These are phyloP conservation scores for Polypedilum pembai DNA, from an alignment of 1,140 invertebrate species.

Conservation along the genomic window DNA sequence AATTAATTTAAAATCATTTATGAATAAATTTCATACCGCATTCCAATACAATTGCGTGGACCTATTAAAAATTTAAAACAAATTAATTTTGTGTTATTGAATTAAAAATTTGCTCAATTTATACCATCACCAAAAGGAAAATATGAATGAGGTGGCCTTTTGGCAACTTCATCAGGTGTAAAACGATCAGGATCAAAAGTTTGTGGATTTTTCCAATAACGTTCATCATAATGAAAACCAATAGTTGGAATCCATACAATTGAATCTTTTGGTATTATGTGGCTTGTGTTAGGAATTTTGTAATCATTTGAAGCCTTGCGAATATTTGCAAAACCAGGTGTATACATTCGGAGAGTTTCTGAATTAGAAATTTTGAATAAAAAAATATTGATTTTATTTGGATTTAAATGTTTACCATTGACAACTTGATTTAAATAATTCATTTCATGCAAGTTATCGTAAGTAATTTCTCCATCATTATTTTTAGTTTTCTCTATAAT, in stretches of 20 bases:
- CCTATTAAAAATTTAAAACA: background rate
- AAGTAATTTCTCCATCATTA: conserved; percentile 41
- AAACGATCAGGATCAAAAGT: conserved; percentile 57
- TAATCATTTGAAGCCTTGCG: conserved; percentile 43
- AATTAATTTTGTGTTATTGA: conserved; percentile 33
- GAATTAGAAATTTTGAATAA: too few relatives aligned
- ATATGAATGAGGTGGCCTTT: conserved; percentile 33
- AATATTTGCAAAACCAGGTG: conserved; percentile 45
- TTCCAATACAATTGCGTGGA: conserved; percentile 34
- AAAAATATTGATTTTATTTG: too few relatives aligned
- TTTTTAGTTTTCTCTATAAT: conserved; percentile 37
- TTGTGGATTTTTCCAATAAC: conserved; percentile 48
- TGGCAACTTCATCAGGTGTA: conserved; percentile 33
- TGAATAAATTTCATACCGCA: background rate
- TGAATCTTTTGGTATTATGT: conserved; percentile 41
- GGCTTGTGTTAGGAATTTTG: conserved; percentile 42
- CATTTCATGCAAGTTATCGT: conserved; percentile 43
- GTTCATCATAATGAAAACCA: conserved; percentile 33
- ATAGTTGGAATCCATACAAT: conserved; percentile 41
- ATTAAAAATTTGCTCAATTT: conserved; percentile 33
- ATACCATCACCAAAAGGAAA: conserved; percentile 46
- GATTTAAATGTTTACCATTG: conserved; percentile 45
- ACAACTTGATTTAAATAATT: conserved; percentile 47
- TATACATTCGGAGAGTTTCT: conserved; percentile 52
- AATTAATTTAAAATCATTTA: background rate